A percentile compares a stretch with the other conserved stretches of the same genome.
Evolutionary conservation across 2,888 invertebrate species (phyloP).

Genomic region (Linnaemya tessellans): DNA sequence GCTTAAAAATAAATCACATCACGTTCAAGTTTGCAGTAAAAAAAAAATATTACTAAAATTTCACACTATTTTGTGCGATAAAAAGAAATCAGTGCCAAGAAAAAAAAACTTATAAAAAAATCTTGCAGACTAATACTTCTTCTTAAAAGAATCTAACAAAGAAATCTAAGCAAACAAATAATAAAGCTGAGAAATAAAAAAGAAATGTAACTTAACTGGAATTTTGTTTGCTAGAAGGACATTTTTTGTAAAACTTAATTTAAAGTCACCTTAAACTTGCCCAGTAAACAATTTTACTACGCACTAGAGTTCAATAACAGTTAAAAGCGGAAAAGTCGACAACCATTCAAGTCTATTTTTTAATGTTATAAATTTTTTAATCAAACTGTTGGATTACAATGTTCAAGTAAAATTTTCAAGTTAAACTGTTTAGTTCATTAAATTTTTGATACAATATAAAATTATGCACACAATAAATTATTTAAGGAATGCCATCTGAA

Average conservation of each 20-base stretch:
- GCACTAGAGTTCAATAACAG: too few species aligned
- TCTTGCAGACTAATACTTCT: neutral
- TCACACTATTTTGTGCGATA: conserved; percentile 67
- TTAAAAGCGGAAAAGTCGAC: too few species aligned
- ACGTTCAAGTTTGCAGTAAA: conserved; percentile 67
- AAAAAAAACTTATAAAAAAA: conserved; percentile 25
- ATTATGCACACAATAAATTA: too few species aligned
- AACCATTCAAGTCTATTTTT: too few species aligned
- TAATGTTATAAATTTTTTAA: too few species aligned
- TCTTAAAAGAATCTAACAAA: neutral
- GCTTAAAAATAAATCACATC: conserved; percentile 69
- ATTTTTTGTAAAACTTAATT: neutral
- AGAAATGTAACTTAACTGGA: neutral
- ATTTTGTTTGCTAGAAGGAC: conserved; percentile 15
- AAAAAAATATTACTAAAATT: conserved; percentile 46
- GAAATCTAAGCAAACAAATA: conserved; percentile 32
- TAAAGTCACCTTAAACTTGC: neutral
- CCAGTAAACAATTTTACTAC: neutral
- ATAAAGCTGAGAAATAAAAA: conserved; percentile 17
- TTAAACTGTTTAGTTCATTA: too few species aligned
- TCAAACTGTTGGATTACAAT: too few species aligned
- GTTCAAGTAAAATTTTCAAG: too few species aligned
- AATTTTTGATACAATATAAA: too few species aligned
- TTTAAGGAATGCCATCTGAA: too few species aligned
- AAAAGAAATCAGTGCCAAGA: conserved; percentile 26